Evolutionary conservation across 2,888 invertebrate species (phyloP).

Genomic region (Blastobasis adustella): DNA sequence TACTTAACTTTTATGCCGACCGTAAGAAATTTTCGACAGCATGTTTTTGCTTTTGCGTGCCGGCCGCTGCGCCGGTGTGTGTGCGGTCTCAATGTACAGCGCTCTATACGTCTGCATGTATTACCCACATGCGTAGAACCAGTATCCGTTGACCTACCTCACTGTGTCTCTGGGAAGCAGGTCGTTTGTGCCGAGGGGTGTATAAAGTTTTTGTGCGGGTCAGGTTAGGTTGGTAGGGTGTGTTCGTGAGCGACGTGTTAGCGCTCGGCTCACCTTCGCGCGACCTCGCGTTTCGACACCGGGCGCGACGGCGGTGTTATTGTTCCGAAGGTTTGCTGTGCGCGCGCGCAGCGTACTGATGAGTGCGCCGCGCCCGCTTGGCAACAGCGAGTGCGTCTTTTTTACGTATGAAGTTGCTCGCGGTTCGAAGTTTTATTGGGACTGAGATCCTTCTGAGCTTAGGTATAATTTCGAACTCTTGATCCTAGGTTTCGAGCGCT

Average conservation of each 20-base stretch:
- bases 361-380: conserved; percentile 22
- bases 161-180: conserved; percentile 3
- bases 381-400: background rate
- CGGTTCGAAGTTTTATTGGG: no score
- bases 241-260: conserved; percentile 58
- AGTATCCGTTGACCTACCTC: conserved; percentile 21
- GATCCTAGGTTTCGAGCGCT: no score
- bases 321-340: conserved; percentile 63
- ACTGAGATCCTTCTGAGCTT: no score
- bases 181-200: background rate
- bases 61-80: conserved; percentile 36
- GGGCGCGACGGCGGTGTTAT: conserved; percentile 43
- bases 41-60: conserved; percentile 62
- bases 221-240: conserved; percentile 25
- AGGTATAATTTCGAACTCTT: no score
- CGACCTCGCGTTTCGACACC: conserved; percentile 71
- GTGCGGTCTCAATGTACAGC: conserved; percentile 36
- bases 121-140: conserved; percentile 29
- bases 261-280: conserved; percentile 65
- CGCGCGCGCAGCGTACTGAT: conserved; percentile 67
- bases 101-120: conserved; percentile 28
- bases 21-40: conserved; percentile 54
- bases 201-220: conserved; percentile 8
- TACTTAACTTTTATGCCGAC: conserved; percentile 24
- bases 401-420: background rate